Evolutionary conservation across 1,140 invertebrate genomes (phyloP).

Genomic region (Stegodyphus mimosarum): DNA sequence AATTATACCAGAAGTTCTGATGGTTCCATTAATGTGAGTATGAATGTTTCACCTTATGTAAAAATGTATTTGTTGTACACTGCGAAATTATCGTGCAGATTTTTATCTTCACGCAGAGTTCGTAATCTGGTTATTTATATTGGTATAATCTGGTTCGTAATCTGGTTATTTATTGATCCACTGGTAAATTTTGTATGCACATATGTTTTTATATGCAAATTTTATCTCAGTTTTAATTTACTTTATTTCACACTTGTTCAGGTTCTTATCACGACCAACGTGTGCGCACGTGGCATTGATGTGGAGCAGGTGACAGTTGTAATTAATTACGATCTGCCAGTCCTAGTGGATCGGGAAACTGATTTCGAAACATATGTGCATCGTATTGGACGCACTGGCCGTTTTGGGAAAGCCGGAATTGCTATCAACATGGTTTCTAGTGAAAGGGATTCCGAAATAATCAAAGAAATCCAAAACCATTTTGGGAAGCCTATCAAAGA

Average conservation of each 20-base stretch:
- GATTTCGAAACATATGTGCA: conserved; percentile 98
- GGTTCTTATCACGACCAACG: conserved; percentile 97
- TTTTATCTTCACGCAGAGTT: too few species aligned
- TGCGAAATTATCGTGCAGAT: too few species aligned
- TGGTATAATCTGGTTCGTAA: too few species aligned
- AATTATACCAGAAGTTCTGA: too few species aligned
- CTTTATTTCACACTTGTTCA: conserved; percentile 65
- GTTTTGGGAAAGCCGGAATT: conserved; percentile 95
- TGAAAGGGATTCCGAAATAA: conserved; percentile 77
- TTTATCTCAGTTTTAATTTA: too few species aligned
- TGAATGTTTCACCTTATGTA: too few species aligned
- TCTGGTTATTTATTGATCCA: too few species aligned
- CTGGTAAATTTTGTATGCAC: too few species aligned
- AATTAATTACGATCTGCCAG: conserved; percentile 97
- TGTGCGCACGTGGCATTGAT: conserved; percentile 83
- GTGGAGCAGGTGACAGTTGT: conserved; percentile 97
- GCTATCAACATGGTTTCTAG: conserved; percentile 88
- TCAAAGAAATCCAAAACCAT: conserved; percentile 86
- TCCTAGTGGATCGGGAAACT: conserved; percentile 77
- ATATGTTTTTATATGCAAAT: too few species aligned
- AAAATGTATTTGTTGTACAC: too few species aligned
- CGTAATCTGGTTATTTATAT: too few species aligned
- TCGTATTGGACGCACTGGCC: conserved; percentile 93
- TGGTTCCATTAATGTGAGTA: too few species aligned
- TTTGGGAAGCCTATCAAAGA: conserved; percentile 80